Evolutionary conservation across 1,140 invertebrate genomes (phyloP).

Genomic region (Drosophila kanapiae): DNA sequence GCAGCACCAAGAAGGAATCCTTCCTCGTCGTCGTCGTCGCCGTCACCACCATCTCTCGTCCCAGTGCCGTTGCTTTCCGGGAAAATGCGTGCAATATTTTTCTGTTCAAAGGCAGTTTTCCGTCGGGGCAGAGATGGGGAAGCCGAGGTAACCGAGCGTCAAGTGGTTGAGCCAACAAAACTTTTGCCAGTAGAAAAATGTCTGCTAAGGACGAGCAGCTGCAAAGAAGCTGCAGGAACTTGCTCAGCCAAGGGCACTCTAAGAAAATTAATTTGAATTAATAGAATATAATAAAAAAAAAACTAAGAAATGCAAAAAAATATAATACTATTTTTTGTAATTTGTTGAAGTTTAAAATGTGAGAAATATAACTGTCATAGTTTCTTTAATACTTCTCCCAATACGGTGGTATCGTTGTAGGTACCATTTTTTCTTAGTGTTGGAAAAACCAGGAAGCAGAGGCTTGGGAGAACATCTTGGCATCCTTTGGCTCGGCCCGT

Average conservation of each 20-base stretch:
- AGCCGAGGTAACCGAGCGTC: conserved; percentile 71
- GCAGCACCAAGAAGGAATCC: conserved; percentile 53
- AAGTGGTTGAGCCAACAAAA: conserved; percentile 78
- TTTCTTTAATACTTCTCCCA: too few relatives aligned
- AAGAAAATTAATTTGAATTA: background rate
- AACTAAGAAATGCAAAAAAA: too few relatives aligned
- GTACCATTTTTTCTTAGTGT: conserved; percentile 11
- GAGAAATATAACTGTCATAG: too few relatives aligned
- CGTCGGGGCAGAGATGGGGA: conserved; percentile 12
- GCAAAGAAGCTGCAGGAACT: conserved; percentile 51
- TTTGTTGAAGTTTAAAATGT: background rate
- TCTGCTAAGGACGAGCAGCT: conserved; percentile 67
- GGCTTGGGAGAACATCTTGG: conserved; percentile 12
- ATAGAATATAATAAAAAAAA: background rate
- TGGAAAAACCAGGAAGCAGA: background rate
- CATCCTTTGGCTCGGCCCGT: conserved; percentile 20
- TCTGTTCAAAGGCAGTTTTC: conserved; percentile 47
- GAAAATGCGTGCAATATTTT: conserved; percentile 78
- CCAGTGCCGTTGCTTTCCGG: conserved; percentile 19
- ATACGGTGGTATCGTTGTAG: too few relatives aligned
- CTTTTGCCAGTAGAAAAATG: conserved; percentile 75
- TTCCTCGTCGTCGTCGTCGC: background rate
- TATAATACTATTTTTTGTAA: too few relatives aligned
- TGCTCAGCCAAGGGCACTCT: conserved; percentile 13
- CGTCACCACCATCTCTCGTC: background rate